phyloP scores from a whole-genome alignment of 2,888 invertebrate genomes.

The Sphinx pinastri region DNA sequence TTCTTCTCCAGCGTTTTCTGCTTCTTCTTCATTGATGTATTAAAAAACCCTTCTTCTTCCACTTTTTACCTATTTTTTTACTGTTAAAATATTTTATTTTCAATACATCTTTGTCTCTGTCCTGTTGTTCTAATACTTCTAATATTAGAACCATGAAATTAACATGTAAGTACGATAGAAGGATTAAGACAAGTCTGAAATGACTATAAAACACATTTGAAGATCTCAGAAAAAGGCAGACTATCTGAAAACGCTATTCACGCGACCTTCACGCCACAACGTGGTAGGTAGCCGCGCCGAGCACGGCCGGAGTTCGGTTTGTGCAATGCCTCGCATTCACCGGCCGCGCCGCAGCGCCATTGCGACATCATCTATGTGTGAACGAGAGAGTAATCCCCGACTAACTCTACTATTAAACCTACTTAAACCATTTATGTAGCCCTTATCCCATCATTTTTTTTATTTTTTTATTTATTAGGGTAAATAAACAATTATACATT shows the following conservation, averaged over 20 bases:
- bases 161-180: too few relatives aligned
- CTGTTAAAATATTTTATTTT: too few relatives aligned
- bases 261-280: constrained; percentile 33
- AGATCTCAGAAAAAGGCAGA: not conserved
- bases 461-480: too few relatives aligned
- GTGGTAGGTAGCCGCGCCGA: constrained; percentile 18
- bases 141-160: too few relatives aligned
- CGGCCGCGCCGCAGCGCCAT: constrained; percentile 44
- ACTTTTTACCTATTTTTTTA: too few relatives aligned
- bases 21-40: too few relatives aligned
- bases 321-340: constrained; percentile 72
- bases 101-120: too few relatives aligned
- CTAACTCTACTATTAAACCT: constrained; percentile 29
- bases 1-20: too few relatives aligned
- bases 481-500: too few relatives aligned
- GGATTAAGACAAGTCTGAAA: not conserved
- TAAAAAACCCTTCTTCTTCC: too few relatives aligned
- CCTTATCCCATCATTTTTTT: too few relatives aligned
- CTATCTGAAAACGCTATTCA: constrained; percentile 31
- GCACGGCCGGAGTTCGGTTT: constrained; percentile 43
- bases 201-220: not conserved
- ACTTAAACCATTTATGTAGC: not conserved
- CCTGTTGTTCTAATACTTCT: too few relatives aligned
- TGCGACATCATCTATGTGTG: constrained; percentile 43
- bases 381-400: constrained; percentile 36